Percentiles rank a stretch among this genome's conserved stretches.
Evolutionary conservation across 2,888 invertebrate genomes (phyloP).

Genomic region (Adelphocoris suturalis): DNA sequence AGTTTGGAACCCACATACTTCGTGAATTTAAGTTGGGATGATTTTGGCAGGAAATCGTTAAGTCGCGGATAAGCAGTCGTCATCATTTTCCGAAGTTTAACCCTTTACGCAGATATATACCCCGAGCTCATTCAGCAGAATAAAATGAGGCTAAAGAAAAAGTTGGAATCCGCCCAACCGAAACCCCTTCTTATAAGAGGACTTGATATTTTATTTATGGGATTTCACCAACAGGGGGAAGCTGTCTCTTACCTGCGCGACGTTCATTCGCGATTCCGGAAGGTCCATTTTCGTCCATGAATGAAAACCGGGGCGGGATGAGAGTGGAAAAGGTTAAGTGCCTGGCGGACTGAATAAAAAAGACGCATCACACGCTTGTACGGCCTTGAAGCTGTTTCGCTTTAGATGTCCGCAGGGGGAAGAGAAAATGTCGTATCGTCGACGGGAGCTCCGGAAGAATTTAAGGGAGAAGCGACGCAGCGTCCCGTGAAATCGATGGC

Average conservation of each 20-base stretch:
- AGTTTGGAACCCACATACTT: too few relatives aligned
- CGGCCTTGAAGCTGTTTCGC: constrained; percentile 13
- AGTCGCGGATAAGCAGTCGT: not conserved
- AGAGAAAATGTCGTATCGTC: too few relatives aligned
- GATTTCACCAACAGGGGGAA: not conserved
- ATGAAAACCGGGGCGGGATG: not conserved
- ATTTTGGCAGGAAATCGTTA: not conserved
- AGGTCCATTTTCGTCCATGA: not conserved
- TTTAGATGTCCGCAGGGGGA: not conserved
- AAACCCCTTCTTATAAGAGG: not conserved
- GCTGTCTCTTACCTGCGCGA: constrained; percentile 6
- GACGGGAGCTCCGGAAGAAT: not conserved
- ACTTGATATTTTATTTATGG: constrained; percentile 29
- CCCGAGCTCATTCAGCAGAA: constrained; percentile 1
- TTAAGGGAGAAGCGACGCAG: not conserved
- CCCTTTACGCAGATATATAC: not conserved
- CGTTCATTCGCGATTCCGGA: not conserved
- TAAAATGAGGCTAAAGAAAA: not conserved
- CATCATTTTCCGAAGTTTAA: not conserved
- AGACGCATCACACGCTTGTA: not conserved
- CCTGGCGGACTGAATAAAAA: not conserved
- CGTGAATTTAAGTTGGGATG: too few relatives aligned
- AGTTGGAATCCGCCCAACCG: not conserved
- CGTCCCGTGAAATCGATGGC: constrained; percentile 10
- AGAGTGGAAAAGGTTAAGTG: constrained; percentile 29